phyloP scores from a whole-genome alignment of 1,140 invertebrate species.

The Sminthurinus signatus region DNA sequence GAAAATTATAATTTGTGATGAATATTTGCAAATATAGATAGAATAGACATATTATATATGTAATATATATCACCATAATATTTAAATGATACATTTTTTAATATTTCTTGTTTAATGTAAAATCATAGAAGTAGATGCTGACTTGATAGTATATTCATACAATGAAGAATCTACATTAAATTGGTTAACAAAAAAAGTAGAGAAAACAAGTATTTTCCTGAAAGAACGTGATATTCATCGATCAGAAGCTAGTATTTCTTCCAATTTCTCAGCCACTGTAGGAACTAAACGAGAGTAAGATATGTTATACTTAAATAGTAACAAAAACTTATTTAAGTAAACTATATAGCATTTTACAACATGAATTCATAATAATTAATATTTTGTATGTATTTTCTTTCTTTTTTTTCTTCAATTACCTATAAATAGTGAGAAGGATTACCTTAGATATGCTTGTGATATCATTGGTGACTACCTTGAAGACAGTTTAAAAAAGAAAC shows the following conservation, averaged over 20 bases:
- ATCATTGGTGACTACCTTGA: conserved; percentile 33
- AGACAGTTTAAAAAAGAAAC: conserved; percentile 23
- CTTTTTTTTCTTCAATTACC: conserved; percentile 4
- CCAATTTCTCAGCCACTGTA: conserved; percentile 29
- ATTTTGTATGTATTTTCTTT: conserved; percentile 2
- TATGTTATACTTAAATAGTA: neutral
- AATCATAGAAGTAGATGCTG: conserved; percentile 25
- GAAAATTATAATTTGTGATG: too few relatives aligned
- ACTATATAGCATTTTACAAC: neutral
- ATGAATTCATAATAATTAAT: neutral
- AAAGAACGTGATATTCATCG: conserved; percentile 18
- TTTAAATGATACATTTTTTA: too few relatives aligned
- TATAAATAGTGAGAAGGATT: conserved; percentile 23
- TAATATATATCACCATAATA: too few relatives aligned
- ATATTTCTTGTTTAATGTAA: too few relatives aligned
- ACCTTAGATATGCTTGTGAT: conserved; percentile 28
- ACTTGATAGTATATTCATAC: conserved; percentile 36
- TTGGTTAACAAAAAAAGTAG: conserved; percentile 36
- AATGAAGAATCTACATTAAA: conserved; percentile 31
- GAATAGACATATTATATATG: too few relatives aligned
- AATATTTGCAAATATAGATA: too few relatives aligned
- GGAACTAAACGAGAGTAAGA: conserved; percentile 2
- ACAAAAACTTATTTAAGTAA: neutral
- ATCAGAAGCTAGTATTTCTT: conserved; percentile 31
- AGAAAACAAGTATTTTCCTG: conserved; percentile 25